A percentile compares a stretch with the other conserved stretches of the same genome.
Conservation (phyloP, 2,888 invertebrate species). For the Bombylius discolor region DNA sequence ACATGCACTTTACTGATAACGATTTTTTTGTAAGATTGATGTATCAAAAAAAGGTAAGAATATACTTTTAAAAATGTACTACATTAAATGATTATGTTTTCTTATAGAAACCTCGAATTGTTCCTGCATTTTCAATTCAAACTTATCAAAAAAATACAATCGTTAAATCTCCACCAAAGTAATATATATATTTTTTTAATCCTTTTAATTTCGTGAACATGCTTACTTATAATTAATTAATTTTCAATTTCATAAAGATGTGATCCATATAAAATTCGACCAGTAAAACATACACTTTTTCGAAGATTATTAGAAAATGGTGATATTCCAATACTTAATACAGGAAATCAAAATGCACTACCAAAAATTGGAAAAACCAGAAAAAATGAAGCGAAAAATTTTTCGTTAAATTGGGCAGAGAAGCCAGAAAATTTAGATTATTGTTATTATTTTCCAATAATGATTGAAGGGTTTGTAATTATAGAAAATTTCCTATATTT, state of each 20-base stretch:
- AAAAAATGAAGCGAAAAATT: neutral
- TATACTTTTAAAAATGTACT: too few species aligned
- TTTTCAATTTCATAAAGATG: neutral
- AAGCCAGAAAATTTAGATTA: neutral
- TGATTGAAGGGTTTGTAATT: neutral
- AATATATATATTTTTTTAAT: neutral
- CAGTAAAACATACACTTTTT: neutral
- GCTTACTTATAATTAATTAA: neutral
- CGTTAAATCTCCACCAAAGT: neutral
- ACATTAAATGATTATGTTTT: neutral
- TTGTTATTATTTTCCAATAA: neutral
- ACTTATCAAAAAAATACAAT: neutral
- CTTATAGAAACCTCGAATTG: neutral
- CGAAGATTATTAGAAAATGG: neutral
- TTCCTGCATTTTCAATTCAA: neutral
- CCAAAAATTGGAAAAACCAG: neutral
- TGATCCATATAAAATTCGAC: neutral
- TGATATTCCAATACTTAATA: neutral
- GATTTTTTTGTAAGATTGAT: too few species aligned
- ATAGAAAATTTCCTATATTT: neutral
- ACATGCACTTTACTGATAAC: too few species aligned
- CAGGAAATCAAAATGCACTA: neutral
- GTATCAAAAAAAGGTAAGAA: too few species aligned
- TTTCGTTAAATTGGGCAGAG: neutral
- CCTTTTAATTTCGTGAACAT: neutral